phyloP scores from a whole-genome alignment of 2,797 vertebrate genomes.

The Crenuchus spilurus region DNA sequence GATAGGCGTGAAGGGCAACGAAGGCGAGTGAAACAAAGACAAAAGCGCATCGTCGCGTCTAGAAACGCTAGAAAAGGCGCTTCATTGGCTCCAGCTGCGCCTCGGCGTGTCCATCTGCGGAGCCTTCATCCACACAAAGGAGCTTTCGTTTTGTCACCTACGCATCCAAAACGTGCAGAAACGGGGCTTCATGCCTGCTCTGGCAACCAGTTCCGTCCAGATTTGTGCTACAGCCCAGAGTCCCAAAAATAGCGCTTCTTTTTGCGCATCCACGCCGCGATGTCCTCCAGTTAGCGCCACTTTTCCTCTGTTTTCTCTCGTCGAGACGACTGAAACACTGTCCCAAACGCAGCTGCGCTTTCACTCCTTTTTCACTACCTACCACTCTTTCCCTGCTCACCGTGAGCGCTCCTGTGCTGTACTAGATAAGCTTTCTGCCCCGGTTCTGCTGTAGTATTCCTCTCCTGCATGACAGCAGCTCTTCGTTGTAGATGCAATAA shows the following conservation, averaged over 20 bases:
- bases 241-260: slow-evolving; percentile 35
- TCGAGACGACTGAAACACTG: background rate
- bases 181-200: slow-evolving; percentile 38
- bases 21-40: background rate
- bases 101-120: slow-evolving; percentile 41
- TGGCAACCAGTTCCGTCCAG: slow-evolving; percentile 18
- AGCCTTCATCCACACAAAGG: slow-evolving; percentile 8
- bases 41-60: background rate
- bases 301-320: background rate
- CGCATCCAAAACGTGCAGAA: slow-evolving; percentile 18
- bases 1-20: background rate
- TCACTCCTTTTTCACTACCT: no score
- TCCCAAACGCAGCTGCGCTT: slow-evolving; percentile 16
- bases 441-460: slow-evolving; percentile 7
- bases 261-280: slow-evolving; percentile 28
- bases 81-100: no score
- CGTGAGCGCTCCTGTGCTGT: no score
- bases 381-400: no score
- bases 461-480: slow-evolving; percentile 3
- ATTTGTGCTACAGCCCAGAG: slow-evolving; percentile 3
- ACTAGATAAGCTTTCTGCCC: slow-evolving; percentile 13
- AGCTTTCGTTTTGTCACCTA: slow-evolving; percentile 45
- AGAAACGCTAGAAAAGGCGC: no score
- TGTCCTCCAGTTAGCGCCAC: background rate
- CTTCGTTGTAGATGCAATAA: background rate